phyloP scores from a whole-genome alignment of 2,888 invertebrate genomes.

The Deilephila elpenor region DNA sequence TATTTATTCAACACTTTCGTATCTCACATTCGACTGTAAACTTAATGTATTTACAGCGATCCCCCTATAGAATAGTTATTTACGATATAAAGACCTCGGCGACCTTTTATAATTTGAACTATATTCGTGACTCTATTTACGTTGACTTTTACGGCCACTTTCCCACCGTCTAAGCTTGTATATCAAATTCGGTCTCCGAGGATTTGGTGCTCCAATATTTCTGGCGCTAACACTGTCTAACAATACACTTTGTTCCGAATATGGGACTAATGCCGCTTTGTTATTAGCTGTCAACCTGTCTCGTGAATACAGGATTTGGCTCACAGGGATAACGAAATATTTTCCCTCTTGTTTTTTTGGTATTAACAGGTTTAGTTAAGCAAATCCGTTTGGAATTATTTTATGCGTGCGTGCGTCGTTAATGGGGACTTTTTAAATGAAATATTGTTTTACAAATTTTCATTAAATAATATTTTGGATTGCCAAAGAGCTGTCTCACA shows the following conservation, averaged over 20 bases:
- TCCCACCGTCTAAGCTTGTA: conserved; percentile 1
- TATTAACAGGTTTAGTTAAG: neutral
- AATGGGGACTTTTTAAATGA: too few species aligned
- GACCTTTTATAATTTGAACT: conserved; percentile 19
- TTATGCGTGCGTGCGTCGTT: neutral
- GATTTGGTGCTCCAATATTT: conserved; percentile 20
- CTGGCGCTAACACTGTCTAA: conserved; percentile 1
- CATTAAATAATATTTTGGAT: too few species aligned
- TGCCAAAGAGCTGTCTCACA: too few species aligned
- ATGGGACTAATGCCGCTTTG: conserved; percentile 45
- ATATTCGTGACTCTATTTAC: conserved; percentile 4
- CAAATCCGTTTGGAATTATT: neutral
- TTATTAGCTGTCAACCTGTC: conserved; percentile 63
- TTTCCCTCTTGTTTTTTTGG: conserved; percentile 39
- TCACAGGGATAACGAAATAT: conserved; percentile 33
- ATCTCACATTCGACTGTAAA: neutral
- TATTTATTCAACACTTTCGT: neutral
- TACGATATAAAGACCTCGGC: conserved; percentile 4
- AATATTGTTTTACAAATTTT: too few species aligned
- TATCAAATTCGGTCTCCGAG: conserved; percentile 14
- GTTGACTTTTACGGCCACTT: conserved; percentile 17
- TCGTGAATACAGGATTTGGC: conserved; percentile 46
- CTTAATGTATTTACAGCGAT: neutral
- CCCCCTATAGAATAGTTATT: neutral
- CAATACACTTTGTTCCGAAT: conserved; percentile 16